Evolutionary conservation across 1,140 invertebrate species (phyloP).

Genomic region (Vollenhovia emeryi): DNA sequence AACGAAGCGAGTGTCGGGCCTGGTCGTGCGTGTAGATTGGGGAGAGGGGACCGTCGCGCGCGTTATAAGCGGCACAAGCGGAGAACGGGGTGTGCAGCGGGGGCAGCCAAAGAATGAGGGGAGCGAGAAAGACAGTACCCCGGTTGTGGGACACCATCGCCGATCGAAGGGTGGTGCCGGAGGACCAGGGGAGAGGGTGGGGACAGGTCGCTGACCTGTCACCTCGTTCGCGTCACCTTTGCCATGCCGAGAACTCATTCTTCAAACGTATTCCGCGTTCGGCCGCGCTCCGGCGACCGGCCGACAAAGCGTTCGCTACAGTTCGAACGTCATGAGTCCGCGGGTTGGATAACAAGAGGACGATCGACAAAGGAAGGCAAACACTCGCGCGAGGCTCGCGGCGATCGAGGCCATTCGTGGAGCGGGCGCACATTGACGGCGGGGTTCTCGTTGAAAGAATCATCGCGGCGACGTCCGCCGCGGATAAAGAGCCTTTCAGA

Average conservation of each 20-base stretch:
- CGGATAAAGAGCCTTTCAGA: slow-evolving; percentile 57
- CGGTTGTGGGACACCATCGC: slow-evolving; percentile 10
- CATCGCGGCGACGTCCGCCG: slow-evolving; percentile 47
- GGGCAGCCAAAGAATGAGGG: slow-evolving; percentile 65
- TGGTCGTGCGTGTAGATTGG: background rate
- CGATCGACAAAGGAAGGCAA: slow-evolving; percentile 56
- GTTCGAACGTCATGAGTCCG: slow-evolving; percentile 59
- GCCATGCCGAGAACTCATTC: slow-evolving; percentile 32
- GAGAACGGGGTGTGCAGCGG: background rate
- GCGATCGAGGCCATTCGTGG: slow-evolving; percentile 52
- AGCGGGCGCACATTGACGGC: slow-evolving; percentile 45
- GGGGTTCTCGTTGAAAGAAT: slow-evolving; percentile 55
- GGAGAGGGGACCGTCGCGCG: slow-evolving; percentile 1
- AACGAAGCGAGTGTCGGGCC: background rate
- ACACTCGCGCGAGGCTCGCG: slow-evolving; percentile 47
- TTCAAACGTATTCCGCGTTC: slow-evolving; percentile 45
- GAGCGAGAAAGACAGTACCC: slow-evolving; percentile 55
- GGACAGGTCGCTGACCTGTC: slow-evolving; percentile 75
- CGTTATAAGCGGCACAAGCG: slow-evolving; percentile 31
- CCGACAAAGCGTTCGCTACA: slow-evolving; percentile 58
- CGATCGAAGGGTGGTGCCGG: slow-evolving; percentile 35
- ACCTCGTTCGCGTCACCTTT: slow-evolving; percentile 65
- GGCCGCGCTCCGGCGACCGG: background rate
- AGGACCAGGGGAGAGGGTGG: background rate
- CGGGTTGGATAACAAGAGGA: slow-evolving; percentile 53